A percentile compares a stretch with the other conserved stretches of the same genome.
Evolutionary conservation across 2,888 invertebrate species (phyloP).

Genomic region (Eupelmus urozonus): DNA sequence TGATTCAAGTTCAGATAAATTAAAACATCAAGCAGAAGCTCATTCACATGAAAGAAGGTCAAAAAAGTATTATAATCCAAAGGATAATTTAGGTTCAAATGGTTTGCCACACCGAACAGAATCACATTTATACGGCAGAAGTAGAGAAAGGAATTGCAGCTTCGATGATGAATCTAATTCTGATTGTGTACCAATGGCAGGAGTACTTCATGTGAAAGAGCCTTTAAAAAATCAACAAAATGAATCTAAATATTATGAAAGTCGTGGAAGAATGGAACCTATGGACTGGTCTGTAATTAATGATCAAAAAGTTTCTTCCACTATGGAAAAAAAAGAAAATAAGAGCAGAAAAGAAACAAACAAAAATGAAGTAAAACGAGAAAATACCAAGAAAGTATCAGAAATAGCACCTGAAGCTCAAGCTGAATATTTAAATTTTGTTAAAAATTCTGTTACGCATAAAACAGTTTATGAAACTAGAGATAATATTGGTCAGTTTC

Average conservation of each 20-base stretch:
- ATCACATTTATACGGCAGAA: no score
- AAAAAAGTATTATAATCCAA: no score
- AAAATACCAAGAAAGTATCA: not conserved
- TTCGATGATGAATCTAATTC: not conserved
- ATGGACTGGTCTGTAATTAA: conserved; percentile 36
- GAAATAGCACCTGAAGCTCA: conserved; percentile 9
- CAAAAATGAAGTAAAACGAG: not conserved
- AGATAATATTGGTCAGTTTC: conserved; percentile 28
- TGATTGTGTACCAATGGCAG: not conserved
- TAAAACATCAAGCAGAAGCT: no score
- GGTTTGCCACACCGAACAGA: no score
- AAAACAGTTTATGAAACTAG: conserved; percentile 15
- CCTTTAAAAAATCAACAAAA: conserved; percentile 27
- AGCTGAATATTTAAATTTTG: conserved; percentile 38
- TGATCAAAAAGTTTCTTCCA: not conserved
- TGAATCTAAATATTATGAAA: conserved; percentile 31
- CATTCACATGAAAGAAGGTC: no score
- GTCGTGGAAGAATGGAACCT: conserved; percentile 34
- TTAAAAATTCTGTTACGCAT: conserved; percentile 27
- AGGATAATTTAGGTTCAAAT: no score
- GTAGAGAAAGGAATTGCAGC: no score
- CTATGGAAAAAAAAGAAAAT: not conserved
- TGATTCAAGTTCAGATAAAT: no score
- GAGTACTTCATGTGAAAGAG: conserved; percentile 42
- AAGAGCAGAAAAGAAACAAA: not conserved